These are phyloP conservation scores for Baryphthengus martii DNA, from an alignment of 2,113 vertebrate species.

Conservation along the genomic window DNA sequence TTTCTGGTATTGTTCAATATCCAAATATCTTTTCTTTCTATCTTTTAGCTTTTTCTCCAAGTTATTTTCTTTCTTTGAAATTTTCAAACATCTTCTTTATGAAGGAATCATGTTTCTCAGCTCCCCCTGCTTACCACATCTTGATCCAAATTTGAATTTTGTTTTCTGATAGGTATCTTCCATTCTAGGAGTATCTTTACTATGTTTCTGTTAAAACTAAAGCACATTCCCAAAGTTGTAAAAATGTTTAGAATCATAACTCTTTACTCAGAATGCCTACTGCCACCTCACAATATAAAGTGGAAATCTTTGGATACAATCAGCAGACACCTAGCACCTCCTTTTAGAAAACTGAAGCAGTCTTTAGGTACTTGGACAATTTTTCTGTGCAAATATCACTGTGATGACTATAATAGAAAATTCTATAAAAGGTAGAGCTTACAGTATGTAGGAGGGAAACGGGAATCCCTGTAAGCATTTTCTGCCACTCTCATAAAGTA, in stretches of 20 bases:
- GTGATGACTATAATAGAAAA: not conserved
- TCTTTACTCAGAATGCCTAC: not conserved
- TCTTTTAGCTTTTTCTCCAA: not conserved
- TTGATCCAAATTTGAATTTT: not conserved
- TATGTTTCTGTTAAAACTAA: not conserved
- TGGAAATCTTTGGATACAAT: not conserved
- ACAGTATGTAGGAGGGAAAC: not conserved
- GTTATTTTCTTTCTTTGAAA: not conserved
- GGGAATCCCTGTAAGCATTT: not conserved
- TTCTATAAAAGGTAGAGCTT: not conserved
- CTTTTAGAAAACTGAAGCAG: not conserved
- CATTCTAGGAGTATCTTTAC: not conserved
- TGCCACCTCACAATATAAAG: not conserved
- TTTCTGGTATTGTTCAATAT: slow-evolving; percentile 5
- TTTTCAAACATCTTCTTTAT: not conserved
- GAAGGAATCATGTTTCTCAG: accelerated
- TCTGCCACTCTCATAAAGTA: not conserved
- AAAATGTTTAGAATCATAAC: not conserved
- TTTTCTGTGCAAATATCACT: not conserved
- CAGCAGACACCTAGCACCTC: not conserved
- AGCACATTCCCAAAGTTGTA: not conserved
- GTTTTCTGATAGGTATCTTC: not conserved
- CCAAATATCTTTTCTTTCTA: not conserved
- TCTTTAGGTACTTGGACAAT: not conserved
- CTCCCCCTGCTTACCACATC: not conserved